Evolutionary conservation across 2,113 vertebrate genomes (phyloP).

Genomic region (Symphodus melops): DNA sequence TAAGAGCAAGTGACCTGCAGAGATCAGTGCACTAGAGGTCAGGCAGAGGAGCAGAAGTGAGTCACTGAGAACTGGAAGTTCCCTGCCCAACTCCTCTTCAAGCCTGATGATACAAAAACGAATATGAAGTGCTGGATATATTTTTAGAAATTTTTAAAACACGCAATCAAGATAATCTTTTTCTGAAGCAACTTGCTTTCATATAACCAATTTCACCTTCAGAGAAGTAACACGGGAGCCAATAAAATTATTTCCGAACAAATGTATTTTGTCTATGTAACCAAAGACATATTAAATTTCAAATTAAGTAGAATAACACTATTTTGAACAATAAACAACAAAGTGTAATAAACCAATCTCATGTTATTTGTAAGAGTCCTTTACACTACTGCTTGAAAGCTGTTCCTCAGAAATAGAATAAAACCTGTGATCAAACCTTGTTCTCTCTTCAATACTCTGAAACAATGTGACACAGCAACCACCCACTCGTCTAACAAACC

Average conservation of each 20-base stretch:
- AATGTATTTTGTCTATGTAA: background rate
- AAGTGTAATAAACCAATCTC: background rate
- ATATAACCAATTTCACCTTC: slow-evolving; percentile 24
- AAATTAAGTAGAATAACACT: background rate
- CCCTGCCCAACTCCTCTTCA: slow-evolving; percentile 34
- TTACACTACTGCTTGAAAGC: no score
- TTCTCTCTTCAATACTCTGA: background rate
- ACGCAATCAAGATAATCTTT: slow-evolving; percentile 6
- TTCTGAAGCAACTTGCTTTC: slow-evolving; percentile 22
- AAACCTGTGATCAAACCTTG: background rate
- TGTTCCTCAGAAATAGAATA: background rate
- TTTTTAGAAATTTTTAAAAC: background rate
- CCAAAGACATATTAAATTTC: background rate
- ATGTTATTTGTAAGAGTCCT: background rate
- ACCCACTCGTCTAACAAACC: slow-evolving; percentile 47
- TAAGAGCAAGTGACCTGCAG: slow-evolving; percentile 76
- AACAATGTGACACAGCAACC: slow-evolving; percentile 15
- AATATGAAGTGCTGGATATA: slow-evolving; percentile 8
- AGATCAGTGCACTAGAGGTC: slow-evolving; percentile 74
- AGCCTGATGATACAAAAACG: slow-evolving; percentile 14
- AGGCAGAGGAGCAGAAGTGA: slow-evolving; percentile 62
- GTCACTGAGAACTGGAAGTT: slow-evolving; percentile 62
- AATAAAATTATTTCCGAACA: slow-evolving; percentile 5
- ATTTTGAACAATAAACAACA: background rate
- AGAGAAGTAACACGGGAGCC: slow-evolving; percentile 15